Evolutionary conservation across 2,797 vertebrate species (phyloP), one percentile per base, ranked within the genome.

Genomic region (Bucorvus abyssinicus): DNA sequence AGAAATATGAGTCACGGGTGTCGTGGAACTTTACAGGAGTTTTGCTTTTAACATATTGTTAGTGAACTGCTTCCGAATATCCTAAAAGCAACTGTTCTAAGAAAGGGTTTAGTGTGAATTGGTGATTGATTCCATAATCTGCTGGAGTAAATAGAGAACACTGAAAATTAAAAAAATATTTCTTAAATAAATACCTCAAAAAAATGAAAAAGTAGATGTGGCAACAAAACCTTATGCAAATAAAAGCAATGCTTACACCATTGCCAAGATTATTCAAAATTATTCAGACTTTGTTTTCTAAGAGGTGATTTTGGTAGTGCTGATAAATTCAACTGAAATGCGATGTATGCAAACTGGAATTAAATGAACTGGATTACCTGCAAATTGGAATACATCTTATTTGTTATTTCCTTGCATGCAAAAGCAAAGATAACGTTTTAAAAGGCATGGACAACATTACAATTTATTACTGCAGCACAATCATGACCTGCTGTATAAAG

Each of bases 301-400:
- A 73, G 38, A 79, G 63, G 12, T 60, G 34, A 84, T 79, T 95
- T 96, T 70, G 63, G 74, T 86, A 68, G 55, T 7, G 0, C 36
- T 52, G 67, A 93, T 67, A 94, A 90, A 95, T 52, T 65, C 40
- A 86, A 67, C 55, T 56, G 29, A 79, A 94, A 78, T n/a, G 32
- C 52, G 50, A 93, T 67, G 23, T 45, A 84, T 53, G 76, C 36
- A 93, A 95, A 65, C 23, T 22, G 52, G 69, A 95, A 93, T 60
- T 78, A 91, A 94, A 93, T 79, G 16, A 95, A 94, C 23, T 76
- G 45, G 69, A 87, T 91, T 93, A 91, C 65, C 91, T 78, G 59
- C 44, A 96, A 91, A 95, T 73, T 95, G 77, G 55, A 93, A 86
- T 67, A 85, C 49, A 83, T 92, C 68, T 90, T 93, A 83, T 57